phyloP scores from a whole-genome alignment of 2,888 invertebrate species.

The Lochmaea crataegi region DNA sequence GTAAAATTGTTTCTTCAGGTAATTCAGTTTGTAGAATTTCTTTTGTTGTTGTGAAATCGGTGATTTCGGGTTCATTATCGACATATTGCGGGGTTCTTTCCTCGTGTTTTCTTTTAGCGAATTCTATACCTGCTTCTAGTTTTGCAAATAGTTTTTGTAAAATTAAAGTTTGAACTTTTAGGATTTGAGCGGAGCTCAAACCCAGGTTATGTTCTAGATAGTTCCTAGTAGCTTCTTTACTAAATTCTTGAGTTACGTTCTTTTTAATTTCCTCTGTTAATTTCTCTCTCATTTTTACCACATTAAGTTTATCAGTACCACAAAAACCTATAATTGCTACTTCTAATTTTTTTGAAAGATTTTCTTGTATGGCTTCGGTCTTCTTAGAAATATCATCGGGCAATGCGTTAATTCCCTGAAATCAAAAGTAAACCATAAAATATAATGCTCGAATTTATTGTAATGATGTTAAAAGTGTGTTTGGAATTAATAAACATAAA shows the following conservation, averaged over 20 bases:
- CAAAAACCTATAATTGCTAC: conserved; percentile 28
- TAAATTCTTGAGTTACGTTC: conserved; percentile 26
- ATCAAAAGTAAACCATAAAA: neutral
- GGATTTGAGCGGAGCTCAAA: conserved; percentile 21
- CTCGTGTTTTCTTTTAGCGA: conserved; percentile 4
- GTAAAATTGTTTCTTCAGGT: neutral
- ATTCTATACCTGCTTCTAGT: conserved; percentile 21
- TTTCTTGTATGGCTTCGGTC: conserved; percentile 23
- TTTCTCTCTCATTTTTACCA: conserved; percentile 17
- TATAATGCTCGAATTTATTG: neutral
- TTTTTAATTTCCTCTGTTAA: conserved; percentile 24
- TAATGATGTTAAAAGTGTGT: neutral
- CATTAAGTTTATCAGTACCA: conserved; percentile 23
- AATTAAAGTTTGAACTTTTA: conserved; percentile 16
- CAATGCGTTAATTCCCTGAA: conserved; percentile 11
- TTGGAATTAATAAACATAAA: neutral
- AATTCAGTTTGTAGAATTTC: conserved; percentile 2
- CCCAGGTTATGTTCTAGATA: conserved; percentile 24
- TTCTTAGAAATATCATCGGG: conserved; percentile 21
- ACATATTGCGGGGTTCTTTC: conserved; percentile 7
- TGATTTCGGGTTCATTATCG: conserved; percentile 1
- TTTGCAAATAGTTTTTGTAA: conserved; percentile 9
- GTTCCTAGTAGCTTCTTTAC: neutral
- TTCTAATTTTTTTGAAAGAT: conserved; percentile 27
- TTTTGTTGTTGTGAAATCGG: neutral